Percentiles rank a stretch among this genome's conserved stretches.
Conservation (phyloP, 2,797 vertebrate genomes). For the Crocidura indochinensis region DNA sequence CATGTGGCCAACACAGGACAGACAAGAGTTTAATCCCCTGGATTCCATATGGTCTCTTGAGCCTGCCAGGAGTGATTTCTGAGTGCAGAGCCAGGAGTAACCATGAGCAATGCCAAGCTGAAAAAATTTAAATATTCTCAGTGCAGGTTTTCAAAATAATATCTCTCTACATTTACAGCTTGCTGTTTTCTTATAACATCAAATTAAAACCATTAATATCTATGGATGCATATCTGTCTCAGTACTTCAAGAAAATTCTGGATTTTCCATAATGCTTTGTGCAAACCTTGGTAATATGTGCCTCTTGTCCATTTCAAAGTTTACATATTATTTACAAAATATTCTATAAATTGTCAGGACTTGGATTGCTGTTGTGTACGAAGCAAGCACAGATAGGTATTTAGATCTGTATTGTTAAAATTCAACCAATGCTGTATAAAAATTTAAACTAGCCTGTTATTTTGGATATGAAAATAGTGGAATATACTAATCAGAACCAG, state of each 20-base stretch:
- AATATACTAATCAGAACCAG: not conserved
- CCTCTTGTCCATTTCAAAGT: not conserved
- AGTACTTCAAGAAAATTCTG: conserved; percentile 30
- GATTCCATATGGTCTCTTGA: too few relatives aligned
- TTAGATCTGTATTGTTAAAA: conserved; percentile 7
- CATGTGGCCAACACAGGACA: too few relatives aligned
- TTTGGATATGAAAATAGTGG: not conserved
- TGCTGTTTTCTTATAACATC: not conserved
- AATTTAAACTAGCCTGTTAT: not conserved
- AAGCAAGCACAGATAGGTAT: not conserved
- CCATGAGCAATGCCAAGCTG: too few relatives aligned
- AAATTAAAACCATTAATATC: not conserved
- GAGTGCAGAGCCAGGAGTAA: too few relatives aligned
- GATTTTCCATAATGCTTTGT: not conserved
- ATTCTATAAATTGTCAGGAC: not conserved
- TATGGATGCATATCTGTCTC: not conserved
- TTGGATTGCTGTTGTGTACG: not conserved
- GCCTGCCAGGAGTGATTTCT: too few relatives aligned
- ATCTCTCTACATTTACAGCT: not conserved
- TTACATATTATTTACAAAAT: not conserved
- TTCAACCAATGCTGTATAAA: not conserved
- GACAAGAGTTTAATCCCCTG: too few relatives aligned
- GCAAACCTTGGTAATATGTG: not conserved
- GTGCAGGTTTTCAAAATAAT: not conserved
- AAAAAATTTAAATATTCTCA: not conserved